Evolutionary conservation across 1,140 invertebrate species (phyloP), one percentile per base, ranked within the genome.

Genomic region (Anoplolepis gracilipes): DNA sequence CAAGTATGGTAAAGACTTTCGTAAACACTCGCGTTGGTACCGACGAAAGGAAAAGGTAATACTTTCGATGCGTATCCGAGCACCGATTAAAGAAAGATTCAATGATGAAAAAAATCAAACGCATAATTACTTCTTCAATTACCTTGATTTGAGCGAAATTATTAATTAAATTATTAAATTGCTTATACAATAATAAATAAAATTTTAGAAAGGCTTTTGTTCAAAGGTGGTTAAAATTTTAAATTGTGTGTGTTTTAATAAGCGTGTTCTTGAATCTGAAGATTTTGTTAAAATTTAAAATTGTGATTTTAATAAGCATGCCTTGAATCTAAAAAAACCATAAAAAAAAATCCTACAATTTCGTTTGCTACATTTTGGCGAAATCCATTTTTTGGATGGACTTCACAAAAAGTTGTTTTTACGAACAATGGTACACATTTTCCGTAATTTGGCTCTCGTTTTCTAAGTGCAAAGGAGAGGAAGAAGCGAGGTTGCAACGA

Each of bases 401-500:
- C 25, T 67, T 28, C 42, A n/a, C 8, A 39, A 81, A 70, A 76
- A 28, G 64, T 59, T 59, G 28, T 64, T 28, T 70, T 85, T 19
- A 55, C 7, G 19, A 28, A 4, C 33, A 39, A 39, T 39, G 22
- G 53, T 46, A 64, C 46, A 72, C 46, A 72, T 57, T 89, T 81
- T 64, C 76, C 39, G 39, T 53, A 46, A 53, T 57, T 61, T 30
- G 49, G 69, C 59, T 36, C 57, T 53, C 77, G 65, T 88, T 89
- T 90, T 87, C 57, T 69, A 70, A 72, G 49, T 79, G 62, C 39
- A 64, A 39, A 49, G 4, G 33, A 46, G 39, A 61, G 55, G 13
- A 77, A 72, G 79, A 42, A 69, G 22, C 13, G 84, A 49, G 81
- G 75, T 87, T 85, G 78, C 85, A 87, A 92, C 92, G 93, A 94